Evolutionary conservation across 2,888 invertebrate species (phyloP).

Genomic region (Celastrina argiolus): DNA sequence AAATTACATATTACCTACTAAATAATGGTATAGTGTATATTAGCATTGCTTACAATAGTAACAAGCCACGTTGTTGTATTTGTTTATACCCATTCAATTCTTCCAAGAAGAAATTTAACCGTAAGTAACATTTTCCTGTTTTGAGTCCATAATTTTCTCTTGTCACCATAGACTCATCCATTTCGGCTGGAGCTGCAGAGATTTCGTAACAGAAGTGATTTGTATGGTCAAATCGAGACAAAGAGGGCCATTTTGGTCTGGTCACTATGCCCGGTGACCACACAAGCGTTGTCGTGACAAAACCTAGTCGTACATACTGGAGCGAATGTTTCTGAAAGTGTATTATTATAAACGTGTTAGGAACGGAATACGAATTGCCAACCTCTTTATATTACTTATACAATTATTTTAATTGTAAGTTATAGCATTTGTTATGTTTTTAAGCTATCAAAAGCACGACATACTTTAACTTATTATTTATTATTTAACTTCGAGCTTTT

Average conservation of each 20-base stretch:
- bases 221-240: conserved; percentile 27
- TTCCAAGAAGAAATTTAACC: conserved; percentile 42
- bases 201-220: conserved; percentile 22
- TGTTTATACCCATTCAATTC: conserved; percentile 38
- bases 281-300: conserved; percentile 44
- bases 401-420: background rate
- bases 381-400: background rate
- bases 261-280: conserved; percentile 49
- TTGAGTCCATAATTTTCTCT: conserved; percentile 55
- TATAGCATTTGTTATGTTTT: too few relatives aligned
- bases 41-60: too few relatives aligned
- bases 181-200: conserved; percentile 34
- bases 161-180: conserved; percentile 38
- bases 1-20: too few relatives aligned
- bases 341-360: conserved; percentile 16
- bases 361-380: background rate
- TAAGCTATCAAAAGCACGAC: too few relatives aligned
- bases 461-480: too few relatives aligned
- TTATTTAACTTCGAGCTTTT: too few relatives aligned
- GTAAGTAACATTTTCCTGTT: conserved; percentile 55
- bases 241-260: conserved; percentile 38
- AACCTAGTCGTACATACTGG: conserved; percentile 22
- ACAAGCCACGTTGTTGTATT: too few relatives aligned
- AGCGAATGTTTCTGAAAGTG: conserved; percentile 21
- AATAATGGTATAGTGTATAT: too few relatives aligned